Conservation (phyloP, 2,888 invertebrate species). For the Junonia oenone region DNA sequence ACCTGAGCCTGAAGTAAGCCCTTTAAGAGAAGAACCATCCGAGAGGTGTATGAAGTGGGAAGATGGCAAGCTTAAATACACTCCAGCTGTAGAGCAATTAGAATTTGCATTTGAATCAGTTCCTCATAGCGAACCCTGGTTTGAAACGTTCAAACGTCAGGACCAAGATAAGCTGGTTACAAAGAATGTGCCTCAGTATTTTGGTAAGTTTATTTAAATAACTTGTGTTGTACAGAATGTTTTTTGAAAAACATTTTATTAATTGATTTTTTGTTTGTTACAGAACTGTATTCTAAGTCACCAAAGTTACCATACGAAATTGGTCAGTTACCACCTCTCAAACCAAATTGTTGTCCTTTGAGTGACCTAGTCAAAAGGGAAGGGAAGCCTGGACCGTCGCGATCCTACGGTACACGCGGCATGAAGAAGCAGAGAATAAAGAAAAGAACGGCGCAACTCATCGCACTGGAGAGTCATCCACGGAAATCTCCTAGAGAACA, state of each 20-base stretch:
- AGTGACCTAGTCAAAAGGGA: constrained; percentile 68
- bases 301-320: constrained; percentile 88
- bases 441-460: constrained; percentile 50
- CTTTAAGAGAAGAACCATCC: constrained; percentile 50
- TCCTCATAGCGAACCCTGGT: constrained; percentile 88
- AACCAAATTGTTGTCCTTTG: constrained; percentile 75
- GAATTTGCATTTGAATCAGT: constrained; percentile 88
- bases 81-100: constrained; percentile 79
- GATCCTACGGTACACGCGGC: constrained; percentile 63
- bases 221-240: neutral
- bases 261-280: constrained; percentile 40
- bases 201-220: constrained; percentile 58
- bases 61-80: constrained; percentile 64
- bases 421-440: constrained; percentile 60
- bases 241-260: neutral
- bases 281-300: constrained; percentile 79
- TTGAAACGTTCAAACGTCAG: constrained; percentile 86
- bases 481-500: constrained; percentile 93
- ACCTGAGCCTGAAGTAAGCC: constrained; percentile 39
- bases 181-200: constrained; percentile 79
- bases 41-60: constrained; percentile 71
- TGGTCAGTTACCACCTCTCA: constrained; percentile 81
- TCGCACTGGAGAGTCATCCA: constrained; percentile 79
- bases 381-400: constrained; percentile 58
- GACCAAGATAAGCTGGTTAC: constrained; percentile 84